These are phyloP conservation scores for Eonycteris spelaea DNA, from an alignment of 2,113 vertebrate genomes.

Conservation along the genomic window DNA sequence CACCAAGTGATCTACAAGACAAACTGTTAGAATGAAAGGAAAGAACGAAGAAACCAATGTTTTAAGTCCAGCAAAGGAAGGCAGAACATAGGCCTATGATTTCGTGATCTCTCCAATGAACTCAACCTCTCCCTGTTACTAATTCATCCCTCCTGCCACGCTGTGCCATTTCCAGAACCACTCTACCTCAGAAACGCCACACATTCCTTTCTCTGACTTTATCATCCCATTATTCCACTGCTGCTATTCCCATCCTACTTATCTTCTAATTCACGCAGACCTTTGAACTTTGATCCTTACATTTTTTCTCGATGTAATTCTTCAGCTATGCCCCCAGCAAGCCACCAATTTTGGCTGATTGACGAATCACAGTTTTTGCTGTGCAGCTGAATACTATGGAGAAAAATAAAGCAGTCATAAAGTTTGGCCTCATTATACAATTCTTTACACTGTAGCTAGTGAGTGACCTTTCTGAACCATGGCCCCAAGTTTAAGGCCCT, in stretches of 20 bases:
- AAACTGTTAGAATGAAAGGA: background rate
- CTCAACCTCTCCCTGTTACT: background rate
- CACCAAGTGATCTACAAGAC: background rate
- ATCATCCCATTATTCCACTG: background rate
- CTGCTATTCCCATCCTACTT: background rate
- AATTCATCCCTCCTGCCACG: background rate
- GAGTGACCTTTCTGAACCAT: background rate
- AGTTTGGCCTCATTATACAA: background rate
- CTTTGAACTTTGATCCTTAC: background rate
- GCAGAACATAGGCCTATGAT: background rate
- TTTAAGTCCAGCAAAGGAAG: background rate
- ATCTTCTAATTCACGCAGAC: background rate
- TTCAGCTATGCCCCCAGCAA: background rate
- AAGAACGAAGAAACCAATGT: background rate
- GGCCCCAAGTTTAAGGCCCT: background rate
- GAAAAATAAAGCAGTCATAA: background rate
- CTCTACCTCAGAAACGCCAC: background rate
- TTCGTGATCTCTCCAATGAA: background rate
- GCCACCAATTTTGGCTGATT: background rate
- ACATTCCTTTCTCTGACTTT: background rate
- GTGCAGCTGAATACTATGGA: background rate
- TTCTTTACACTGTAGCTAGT: background rate
- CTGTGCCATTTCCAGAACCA: background rate
- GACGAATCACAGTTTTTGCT: background rate
- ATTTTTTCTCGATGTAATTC: background rate